Conservation (phyloP, 1,140 invertebrate species). For the Cherax destructor region DNA sequence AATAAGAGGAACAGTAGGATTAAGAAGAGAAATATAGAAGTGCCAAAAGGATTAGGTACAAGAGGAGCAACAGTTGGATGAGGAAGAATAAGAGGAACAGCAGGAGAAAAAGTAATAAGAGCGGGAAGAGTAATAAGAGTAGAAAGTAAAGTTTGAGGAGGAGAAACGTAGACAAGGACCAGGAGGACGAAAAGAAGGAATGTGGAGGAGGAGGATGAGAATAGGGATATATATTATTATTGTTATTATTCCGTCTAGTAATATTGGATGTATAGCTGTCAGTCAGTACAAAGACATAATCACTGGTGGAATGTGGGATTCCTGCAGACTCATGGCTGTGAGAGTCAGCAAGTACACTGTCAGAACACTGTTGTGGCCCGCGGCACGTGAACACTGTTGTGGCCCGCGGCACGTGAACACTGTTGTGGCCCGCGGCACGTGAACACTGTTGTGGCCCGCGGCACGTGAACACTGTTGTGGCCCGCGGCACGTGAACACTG, state of each 20-base stretch:
- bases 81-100: too few species aligned
- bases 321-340: neutral
- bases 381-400: neutral
- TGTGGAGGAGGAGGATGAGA: too few species aligned
- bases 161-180: too few species aligned
- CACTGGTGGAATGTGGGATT: neutral
- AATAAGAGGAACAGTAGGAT: too few species aligned
- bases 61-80: too few species aligned
- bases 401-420: neutral
- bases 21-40: too few species aligned
- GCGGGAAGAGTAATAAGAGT: too few species aligned
- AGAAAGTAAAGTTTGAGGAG: too few species aligned
- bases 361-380: neutral
- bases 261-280: neutral
- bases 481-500: neutral
- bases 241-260: neutral
- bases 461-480: neutral
- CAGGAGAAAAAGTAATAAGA: too few species aligned
- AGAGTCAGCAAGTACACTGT: neutral
- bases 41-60: too few species aligned
- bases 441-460: neutral
- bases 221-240: neutral
- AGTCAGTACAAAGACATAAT: neutral
- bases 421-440: neutral
- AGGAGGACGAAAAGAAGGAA: too few species aligned